A percentile compares a stretch with the other conserved stretches of the same genome.
These are phyloP conservation scores for Sinocyclocheilus maitianheensis DNA, from an alignment of 2,113 vertebrate genomes.

Conservation along the genomic window DNA sequence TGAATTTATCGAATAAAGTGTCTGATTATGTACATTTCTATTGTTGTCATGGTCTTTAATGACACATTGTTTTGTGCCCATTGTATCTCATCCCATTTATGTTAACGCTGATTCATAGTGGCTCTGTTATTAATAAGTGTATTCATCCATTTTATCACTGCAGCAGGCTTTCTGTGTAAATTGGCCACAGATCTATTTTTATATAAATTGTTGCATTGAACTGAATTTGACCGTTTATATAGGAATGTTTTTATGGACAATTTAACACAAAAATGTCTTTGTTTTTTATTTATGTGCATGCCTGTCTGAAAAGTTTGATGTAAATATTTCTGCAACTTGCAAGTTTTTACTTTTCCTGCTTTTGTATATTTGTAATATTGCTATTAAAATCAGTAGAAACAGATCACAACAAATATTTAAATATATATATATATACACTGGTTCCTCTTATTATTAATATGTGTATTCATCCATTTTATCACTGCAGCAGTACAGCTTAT, in stretches of 20 bases:
- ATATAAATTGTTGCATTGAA: background rate
- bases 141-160: slow-evolving; percentile 13
- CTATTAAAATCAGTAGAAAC: slow-evolving; percentile 43
- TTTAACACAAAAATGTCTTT: slow-evolving; percentile 1
- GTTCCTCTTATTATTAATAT: too few relatives aligned
- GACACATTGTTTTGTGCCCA: background rate
- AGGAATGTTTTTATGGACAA: background rate
- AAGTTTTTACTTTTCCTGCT: slow-evolving; percentile 58
- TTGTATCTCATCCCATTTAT: background rate
- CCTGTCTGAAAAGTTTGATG: slow-evolving; percentile 4
- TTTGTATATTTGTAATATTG: slow-evolving; percentile 56
- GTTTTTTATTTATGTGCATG: slow-evolving; percentile 9
- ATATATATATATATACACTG: too few relatives aligned
- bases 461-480: too few relatives aligned
- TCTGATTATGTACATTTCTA: slow-evolving; percentile 8
- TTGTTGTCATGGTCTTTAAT: background rate
- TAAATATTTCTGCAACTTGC: slow-evolving; percentile 32
- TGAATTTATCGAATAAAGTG: slow-evolving; percentile 17
- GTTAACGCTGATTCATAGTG: background rate
- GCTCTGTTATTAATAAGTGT: background rate
- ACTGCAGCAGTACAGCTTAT: slow-evolving; percentile 9
- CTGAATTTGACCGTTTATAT: background rate
- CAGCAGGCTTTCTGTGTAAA: background rate
- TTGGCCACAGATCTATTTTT: background rate
- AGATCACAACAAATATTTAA: background rate